These are phyloP conservation scores for Orchesella cincta DNA, from an alignment of 1,140 invertebrate genomes.

Conservation along the genomic window DNA sequence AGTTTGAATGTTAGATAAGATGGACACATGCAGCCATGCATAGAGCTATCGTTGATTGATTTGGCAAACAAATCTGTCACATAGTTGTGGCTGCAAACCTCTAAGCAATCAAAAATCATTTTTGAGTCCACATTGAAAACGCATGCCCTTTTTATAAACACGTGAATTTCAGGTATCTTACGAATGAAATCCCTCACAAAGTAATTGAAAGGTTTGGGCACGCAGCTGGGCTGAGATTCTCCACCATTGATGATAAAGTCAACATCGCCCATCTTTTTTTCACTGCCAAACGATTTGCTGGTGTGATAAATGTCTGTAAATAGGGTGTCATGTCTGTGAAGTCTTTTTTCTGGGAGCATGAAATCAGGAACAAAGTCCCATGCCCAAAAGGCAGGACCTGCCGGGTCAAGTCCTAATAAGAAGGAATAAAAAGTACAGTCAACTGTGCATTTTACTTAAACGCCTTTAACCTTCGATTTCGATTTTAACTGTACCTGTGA, in stretches of 20 bases:
- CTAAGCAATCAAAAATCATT: background rate
- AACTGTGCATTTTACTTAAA: background rate
- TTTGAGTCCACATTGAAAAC: too few species aligned
- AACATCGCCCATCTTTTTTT: too few species aligned
- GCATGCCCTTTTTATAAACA: too few species aligned
- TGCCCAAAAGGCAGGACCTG: conserved; percentile 43
- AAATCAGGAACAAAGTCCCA: too few species aligned
- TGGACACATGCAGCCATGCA: conserved; percentile 29
- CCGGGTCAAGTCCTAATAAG: conserved; percentile 45
- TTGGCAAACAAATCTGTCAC: conserved; percentile 41
- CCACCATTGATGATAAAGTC: conserved; percentile 37
- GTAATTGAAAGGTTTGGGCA: conserved; percentile 29
- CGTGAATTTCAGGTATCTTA: background rate
- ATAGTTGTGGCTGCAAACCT: conserved; percentile 48
- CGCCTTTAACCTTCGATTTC: too few species aligned
- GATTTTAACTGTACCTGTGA: conserved; percentile 41
- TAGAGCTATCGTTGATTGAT: conserved; percentile 30
- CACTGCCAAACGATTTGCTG: too few species aligned
- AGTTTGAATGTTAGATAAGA: too few species aligned
- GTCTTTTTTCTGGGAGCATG: conserved; percentile 24
- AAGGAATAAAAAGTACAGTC: background rate
- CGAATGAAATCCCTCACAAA: background rate
- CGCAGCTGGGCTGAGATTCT: conserved; percentile 43
- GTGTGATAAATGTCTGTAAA: conserved; percentile 49
- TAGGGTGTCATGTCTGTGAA: conserved; percentile 36